Conservation (phyloP, 2,113 vertebrate genomes). For the Thalassoma bifasciatum region DNA sequence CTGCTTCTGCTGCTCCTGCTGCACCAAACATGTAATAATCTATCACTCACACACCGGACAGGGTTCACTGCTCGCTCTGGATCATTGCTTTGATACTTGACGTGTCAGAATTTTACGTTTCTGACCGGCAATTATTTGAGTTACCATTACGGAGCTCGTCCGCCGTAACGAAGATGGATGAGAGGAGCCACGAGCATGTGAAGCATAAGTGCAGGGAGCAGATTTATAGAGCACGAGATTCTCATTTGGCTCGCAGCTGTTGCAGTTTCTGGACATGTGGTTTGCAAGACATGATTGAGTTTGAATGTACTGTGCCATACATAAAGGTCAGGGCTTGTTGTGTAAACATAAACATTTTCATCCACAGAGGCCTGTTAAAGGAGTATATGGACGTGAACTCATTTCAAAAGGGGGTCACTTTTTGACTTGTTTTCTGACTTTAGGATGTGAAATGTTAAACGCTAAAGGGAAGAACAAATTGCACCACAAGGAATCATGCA, state of each 20-base stretch:
- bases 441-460: background rate
- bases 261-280: slow-evolving; percentile 48
- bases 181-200: slow-evolving; percentile 13
- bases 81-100: slow-evolving; percentile 22
- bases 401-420: background rate
- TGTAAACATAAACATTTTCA: slow-evolving; percentile 23
- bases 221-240: slow-evolving; percentile 37
- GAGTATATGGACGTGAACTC: background rate
- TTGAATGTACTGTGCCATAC: slow-evolving; percentile 34
- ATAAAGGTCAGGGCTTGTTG: slow-evolving; percentile 51
- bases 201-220: slow-evolving; percentile 11
- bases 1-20: background rate
- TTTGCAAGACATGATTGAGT: slow-evolving; percentile 58
- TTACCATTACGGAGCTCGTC: slow-evolving; percentile 8
- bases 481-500: slow-evolving; percentile 1
- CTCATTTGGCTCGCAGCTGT: slow-evolving; percentile 46
- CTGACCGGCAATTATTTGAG: slow-evolving; percentile 38
- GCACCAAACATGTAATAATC: slow-evolving; percentile 26
- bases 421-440: background rate
- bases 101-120: slow-evolving; percentile 31
- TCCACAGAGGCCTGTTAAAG: background rate
- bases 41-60: slow-evolving; percentile 24
- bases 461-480: slow-evolving; percentile 2
- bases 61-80: background rate
- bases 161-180: slow-evolving; percentile 44